Evolutionary conservation across 2,888 invertebrate genomes (phyloP).

Genomic region (Athripsodes cinereus): DNA sequence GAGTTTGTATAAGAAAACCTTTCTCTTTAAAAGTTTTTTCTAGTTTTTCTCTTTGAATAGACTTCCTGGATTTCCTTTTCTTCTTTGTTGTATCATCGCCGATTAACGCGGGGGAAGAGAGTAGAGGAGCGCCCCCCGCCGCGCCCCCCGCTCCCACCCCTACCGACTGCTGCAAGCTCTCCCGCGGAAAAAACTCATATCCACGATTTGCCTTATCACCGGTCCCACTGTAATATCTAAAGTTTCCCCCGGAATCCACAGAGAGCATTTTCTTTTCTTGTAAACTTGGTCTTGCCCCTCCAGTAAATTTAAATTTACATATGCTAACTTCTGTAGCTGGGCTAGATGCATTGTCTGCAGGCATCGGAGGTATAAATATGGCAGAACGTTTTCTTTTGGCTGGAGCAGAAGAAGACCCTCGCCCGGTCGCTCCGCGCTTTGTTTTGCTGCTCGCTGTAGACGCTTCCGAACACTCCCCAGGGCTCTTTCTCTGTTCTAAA

Average conservation of each 20-base stretch:
- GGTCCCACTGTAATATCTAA: constrained; percentile 80
- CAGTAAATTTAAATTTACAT: constrained; percentile 90
- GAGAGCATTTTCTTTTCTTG: constrained; percentile 91
- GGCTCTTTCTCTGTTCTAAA: constrained; percentile 36
- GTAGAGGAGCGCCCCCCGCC: constrained; percentile 32
- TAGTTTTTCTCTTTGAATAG: constrained; percentile 78
- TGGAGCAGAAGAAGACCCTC: constrained; percentile 34
- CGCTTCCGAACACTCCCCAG: constrained; percentile 42
- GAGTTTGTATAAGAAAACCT: constrained; percentile 88
- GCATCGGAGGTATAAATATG: constrained; percentile 79
- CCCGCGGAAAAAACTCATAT: constrained; percentile 72
- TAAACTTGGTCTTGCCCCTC: constrained; percentile 80
- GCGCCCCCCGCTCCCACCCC: constrained; percentile 30
- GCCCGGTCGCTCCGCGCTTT: constrained; percentile 39
- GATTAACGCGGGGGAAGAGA: constrained; percentile 29
- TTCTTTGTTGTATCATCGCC: constrained; percentile 46
- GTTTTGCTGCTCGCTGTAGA: constrained; percentile 32
- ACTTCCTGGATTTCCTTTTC: constrained; percentile 73
- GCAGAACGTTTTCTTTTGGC: constrained; percentile 74
- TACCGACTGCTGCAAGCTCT: constrained; percentile 57
- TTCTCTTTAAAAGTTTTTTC: constrained; percentile 91
- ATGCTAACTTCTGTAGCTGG: constrained; percentile 83
- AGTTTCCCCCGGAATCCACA: constrained; percentile 84
- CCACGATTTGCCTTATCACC: constrained; percentile 72
- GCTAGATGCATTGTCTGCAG: constrained; percentile 62